These are phyloP conservation scores for Drosophila lini DNA, from an alignment of 1,140 invertebrate genomes.

Conservation along the genomic window DNA sequence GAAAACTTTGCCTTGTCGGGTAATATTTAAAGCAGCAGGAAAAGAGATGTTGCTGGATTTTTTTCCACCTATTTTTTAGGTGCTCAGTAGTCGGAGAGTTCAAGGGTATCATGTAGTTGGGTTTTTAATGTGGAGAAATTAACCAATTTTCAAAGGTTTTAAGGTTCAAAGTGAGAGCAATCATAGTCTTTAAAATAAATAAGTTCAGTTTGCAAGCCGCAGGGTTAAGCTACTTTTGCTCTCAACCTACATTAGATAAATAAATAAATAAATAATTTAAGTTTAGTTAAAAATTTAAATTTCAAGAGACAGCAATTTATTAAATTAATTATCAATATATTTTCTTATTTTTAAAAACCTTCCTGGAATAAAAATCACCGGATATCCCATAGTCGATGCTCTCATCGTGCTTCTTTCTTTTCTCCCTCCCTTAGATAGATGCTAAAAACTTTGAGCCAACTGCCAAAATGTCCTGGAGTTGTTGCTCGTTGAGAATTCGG, in stretches of 20 bases:
- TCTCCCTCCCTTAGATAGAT: neutral
- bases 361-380: neutral
- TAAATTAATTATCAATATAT: no score
- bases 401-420: no score
- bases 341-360: no score
- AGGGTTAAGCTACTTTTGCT: no score
- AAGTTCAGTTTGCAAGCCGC: no score
- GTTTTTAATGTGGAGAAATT: neutral
- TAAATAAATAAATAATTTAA: no score
- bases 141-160: neutral
- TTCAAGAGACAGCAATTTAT: no score
- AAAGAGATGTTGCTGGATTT: neutral
- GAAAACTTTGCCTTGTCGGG: slow-evolving; percentile 26
- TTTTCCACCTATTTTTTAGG: neutral
- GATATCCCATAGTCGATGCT: neutral
- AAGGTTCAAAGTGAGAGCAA: neutral
- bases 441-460: slow-evolving; percentile 48
- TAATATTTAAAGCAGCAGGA: slow-evolving; percentile 31
- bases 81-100: neutral
- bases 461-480: slow-evolving; percentile 64
- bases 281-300: no score
- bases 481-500: slow-evolving; percentile 55
- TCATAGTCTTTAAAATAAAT: no score
- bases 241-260: no score
- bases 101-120: neutral